Conservation (phyloP, 2,113 vertebrate genomes). For the Larimichthys crocea region DNA sequence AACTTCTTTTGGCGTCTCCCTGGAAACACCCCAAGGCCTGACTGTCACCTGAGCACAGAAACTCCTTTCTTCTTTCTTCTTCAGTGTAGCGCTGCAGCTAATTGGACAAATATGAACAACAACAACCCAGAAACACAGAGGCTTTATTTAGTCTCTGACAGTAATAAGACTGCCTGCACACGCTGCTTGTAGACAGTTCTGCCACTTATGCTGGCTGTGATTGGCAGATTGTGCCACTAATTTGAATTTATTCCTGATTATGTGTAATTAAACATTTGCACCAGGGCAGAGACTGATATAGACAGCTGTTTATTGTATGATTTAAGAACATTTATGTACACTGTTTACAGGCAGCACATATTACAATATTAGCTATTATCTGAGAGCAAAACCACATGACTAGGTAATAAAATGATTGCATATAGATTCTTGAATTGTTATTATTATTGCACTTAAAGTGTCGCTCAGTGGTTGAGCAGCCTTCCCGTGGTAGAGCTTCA, state of each 20-base stretch:
- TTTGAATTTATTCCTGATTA: conserved; percentile 11
- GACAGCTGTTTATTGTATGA: background rate
- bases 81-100: conserved; percentile 24
- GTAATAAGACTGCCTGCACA: conserved; percentile 20
- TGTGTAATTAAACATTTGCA: conserved; percentile 17
- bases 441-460: background rate
- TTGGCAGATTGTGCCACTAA: conserved; percentile 2
- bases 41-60: conserved; percentile 26
- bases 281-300: background rate
- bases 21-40: conserved; percentile 50
- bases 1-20: conserved; percentile 5
- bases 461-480: background rate
- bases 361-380: too few relatives aligned
- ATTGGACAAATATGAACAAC: conserved; percentile 49
- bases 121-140: conserved; percentile 61
- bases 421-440: background rate
- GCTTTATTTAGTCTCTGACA: conserved; percentile 62
- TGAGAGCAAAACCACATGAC: too few relatives aligned
- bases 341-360: background rate
- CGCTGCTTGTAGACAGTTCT: background rate
- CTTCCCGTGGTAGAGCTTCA: conserved; percentile 2
- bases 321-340: background rate
- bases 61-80: conserved; percentile 24
- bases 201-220: conserved; percentile 11
- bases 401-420: background rate